phyloP scores from a whole-genome alignment of 2,888 invertebrate genomes.

The Drosophila lutescens region DNA sequence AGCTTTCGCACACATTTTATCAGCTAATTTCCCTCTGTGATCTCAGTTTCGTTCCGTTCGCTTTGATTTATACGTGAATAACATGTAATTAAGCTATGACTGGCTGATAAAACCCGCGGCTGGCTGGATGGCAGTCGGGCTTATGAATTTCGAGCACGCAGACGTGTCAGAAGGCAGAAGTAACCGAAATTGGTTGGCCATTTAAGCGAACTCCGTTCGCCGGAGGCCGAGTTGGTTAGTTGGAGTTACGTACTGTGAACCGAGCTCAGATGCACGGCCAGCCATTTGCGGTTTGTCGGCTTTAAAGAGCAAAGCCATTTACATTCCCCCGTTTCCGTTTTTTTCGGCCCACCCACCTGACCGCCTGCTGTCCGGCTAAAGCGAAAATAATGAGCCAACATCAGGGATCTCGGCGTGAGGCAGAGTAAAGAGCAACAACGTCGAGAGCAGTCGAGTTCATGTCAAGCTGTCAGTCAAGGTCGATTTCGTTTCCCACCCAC shows the following conservation, averaged over 20 bases:
- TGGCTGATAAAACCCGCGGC: conserved; percentile 34
- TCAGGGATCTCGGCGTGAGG: conserved; percentile 48
- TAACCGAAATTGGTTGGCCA: conserved; percentile 16
- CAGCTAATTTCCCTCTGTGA: conserved; percentile 2
- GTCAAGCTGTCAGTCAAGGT: conserved; percentile 80
- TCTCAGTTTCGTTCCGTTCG: conserved; percentile 12
- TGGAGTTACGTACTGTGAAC: conserved; percentile 13
- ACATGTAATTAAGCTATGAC: conserved; percentile 33
- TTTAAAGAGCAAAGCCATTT: conserved; percentile 51
- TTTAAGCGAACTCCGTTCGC: conserved; percentile 15
- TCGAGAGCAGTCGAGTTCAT: conserved; percentile 73
- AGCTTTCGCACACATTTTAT: not conserved
- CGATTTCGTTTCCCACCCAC: conserved; percentile 60
- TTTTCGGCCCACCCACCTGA: conserved; percentile 34
- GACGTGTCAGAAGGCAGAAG: conserved; percentile 26
- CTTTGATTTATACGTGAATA: conserved; percentile 37
- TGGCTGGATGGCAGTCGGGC: conserved; percentile 18
- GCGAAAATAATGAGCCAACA: conserved; percentile 74
- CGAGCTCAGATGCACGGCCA: conserved; percentile 36
- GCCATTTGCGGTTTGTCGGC: conserved; percentile 62
- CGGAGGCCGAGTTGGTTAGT: conserved; percentile 2
- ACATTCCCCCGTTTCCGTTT: conserved; percentile 20
- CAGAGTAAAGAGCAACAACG: conserved; percentile 48
- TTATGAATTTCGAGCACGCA: conserved; percentile 51
- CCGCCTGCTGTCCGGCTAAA: conserved; percentile 66